These are phyloP conservation scores for Centropus bengalensis DNA, from an alignment of 2,113 vertebrate genomes.

Conservation along the genomic window DNA sequence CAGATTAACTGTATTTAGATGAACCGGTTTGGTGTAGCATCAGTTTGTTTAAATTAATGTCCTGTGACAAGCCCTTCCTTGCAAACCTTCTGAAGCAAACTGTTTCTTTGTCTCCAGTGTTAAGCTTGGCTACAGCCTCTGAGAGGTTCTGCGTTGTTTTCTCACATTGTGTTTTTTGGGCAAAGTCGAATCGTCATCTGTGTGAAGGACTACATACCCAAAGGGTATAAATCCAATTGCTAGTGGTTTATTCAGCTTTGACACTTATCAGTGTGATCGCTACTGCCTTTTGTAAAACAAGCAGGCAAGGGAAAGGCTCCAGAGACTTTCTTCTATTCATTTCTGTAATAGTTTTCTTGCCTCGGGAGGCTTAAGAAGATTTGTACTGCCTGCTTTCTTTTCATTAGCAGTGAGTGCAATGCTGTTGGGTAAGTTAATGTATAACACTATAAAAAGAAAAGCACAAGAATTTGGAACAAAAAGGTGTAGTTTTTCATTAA, in stretches of 20 bases:
- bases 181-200: slow-evolving; percentile 61
- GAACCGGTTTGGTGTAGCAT: slow-evolving; percentile 59
- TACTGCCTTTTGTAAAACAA: slow-evolving; percentile 77
- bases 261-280: slow-evolving; percentile 76
- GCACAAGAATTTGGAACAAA: neutral
- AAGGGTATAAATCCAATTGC: slow-evolving; percentile 70
- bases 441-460: slow-evolving; percentile 44
- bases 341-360: slow-evolving; percentile 80
- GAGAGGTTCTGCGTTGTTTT: slow-evolving; percentile 59
- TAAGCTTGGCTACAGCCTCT: slow-evolving; percentile 43
- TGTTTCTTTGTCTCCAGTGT: slow-evolving; percentile 62
- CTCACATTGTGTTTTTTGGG: slow-evolving; percentile 49
- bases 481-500: slow-evolving; percentile 21
- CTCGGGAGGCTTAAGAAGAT: slow-evolving; percentile 79
- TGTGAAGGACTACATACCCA: slow-evolving; percentile 69
- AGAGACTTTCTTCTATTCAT: slow-evolving; percentile 78
- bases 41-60: slow-evolving; percentile 69
- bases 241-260: slow-evolving; percentile 75
- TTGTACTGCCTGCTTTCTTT: slow-evolving; percentile 77
- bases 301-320: slow-evolving; percentile 69
- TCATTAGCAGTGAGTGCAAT: slow-evolving; percentile 76
- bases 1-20: slow-evolving; percentile 68
- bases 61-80: slow-evolving; percentile 61
- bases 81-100: slow-evolving; percentile 63
- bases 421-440: slow-evolving; percentile 80